A percentile compares a stretch with the other conserved stretches of the same genome.
phyloP scores from a whole-genome alignment of 2,888 invertebrate species.

The Agrochola lota region DNA sequence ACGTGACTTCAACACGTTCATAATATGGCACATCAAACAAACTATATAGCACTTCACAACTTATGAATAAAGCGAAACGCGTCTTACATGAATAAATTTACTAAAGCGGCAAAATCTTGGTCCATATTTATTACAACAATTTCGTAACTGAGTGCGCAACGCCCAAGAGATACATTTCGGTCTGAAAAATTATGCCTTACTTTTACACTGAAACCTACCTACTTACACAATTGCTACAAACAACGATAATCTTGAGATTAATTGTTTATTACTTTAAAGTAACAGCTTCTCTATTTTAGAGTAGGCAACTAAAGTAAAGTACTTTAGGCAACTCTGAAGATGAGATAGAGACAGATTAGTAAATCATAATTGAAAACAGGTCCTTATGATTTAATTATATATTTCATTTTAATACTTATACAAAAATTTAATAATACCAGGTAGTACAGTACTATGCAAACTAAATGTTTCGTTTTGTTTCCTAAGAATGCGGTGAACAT shows the following conservation, averaged over 20 bases:
- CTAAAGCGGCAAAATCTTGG: conserved; percentile 54
- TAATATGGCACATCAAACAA: conserved; percentile 61
- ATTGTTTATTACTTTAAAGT: conserved; percentile 12
- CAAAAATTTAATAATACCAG: not conserved
- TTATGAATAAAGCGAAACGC: conserved; percentile 62
- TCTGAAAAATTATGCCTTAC: conserved; percentile 52
- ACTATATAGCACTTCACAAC: conserved; percentile 55
- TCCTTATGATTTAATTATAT: not conserved
- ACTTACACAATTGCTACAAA: conserved; percentile 37
- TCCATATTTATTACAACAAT: conserved; percentile 64
- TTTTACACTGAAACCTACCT: conserved; percentile 43
- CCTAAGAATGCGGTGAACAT: too few species aligned
- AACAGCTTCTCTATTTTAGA: not conserved
- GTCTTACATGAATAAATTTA: conserved; percentile 63
- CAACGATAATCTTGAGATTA: conserved; percentile 18
- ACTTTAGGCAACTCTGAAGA: too few species aligned
- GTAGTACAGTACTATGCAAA: not conserved
- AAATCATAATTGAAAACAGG: too few species aligned
- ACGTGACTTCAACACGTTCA: conserved; percentile 58
- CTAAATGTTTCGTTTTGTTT: not conserved
- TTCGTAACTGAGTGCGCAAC: conserved; percentile 60
- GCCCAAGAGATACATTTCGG: conserved; percentile 59
- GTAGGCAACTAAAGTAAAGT: too few species aligned
- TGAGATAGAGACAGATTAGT: too few species aligned
- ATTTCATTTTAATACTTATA: not conserved